Evolutionary conservation across 2,888 invertebrate species (phyloP), one percentile per base, ranked within the genome.

Genomic region (Scaptomyza flava): DNA sequence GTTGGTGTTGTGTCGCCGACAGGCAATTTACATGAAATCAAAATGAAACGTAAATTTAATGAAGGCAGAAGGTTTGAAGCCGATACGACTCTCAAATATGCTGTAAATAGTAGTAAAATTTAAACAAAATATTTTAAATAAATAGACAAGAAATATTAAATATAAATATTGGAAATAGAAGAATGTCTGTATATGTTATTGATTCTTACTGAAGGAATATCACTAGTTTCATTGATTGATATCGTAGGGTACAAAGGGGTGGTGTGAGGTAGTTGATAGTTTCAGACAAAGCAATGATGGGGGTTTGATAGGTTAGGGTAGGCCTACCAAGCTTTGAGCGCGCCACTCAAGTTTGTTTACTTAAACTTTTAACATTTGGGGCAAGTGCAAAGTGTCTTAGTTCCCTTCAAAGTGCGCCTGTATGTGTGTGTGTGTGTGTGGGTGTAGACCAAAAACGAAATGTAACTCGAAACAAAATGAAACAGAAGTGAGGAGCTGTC

Each of bases 11-110:
- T 84, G 82, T 82, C 84, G 87, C 52, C 82, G 82, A 82, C 82
- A 82, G 87, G 82, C 75, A 87, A 82, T 82, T 82, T 82, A 81
- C 82, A 87, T 82, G 82, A 87, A 87, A 82, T 87, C 82, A 87
- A 82, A 82, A 86, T 86, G 87, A 87, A 87, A 81, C 75, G 84
- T 68, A 67, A 51, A 45, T 51, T 63, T 72, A 75, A 81, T 67
- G 56, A 43, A 63, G 41, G 27, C 54, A 48, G 50, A 33, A 34
- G 23, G 6, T 2, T 42, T 2, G 0, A 4, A 31, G 27, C 38
- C 7, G 33, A 17, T 2, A 0, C 61, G 82, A 71, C 68, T 53
- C 1, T 1, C 7, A 11, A 27, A 62, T 50, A 11, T 36, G 7
- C 72, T 64, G 8, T 4, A 41, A 0, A 2, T 30, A 17, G 17